Evolutionary conservation across 2,888 invertebrate species (phyloP).

Genomic region (Lasius fuliginosus): DNA sequence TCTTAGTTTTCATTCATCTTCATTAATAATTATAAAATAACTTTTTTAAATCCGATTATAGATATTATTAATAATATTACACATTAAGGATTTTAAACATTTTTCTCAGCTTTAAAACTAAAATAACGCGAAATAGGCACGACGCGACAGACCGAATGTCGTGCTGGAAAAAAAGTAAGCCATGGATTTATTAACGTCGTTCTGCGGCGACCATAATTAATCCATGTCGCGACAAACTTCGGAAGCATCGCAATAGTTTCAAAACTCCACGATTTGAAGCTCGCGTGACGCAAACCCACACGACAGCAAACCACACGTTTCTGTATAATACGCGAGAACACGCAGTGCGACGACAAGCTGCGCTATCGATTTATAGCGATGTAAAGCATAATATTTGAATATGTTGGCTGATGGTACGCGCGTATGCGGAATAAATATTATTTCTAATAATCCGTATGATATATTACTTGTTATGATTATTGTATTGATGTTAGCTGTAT

Average conservation of each 20-base stretch:
- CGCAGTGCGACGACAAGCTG: slow-evolving; percentile 37
- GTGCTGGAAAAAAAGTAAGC: slow-evolving; percentile 18
- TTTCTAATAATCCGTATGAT: slow-evolving; percentile 24
- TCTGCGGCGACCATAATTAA: slow-evolving; percentile 35
- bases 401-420: slow-evolving; percentile 2
- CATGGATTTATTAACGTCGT: slow-evolving; percentile 35
- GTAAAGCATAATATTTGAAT: slow-evolving; percentile 22
- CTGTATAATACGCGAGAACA: slow-evolving; percentile 33
- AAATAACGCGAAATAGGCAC: neutral
- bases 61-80: neutral
- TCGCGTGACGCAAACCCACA: slow-evolving; percentile 31
- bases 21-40: slow-evolving; percentile 42
- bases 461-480: slow-evolving; percentile 19
- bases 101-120: slow-evolving; percentile 6
- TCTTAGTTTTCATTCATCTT: slow-evolving; percentile 10
- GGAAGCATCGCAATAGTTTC: slow-evolving; percentile 41
- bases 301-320: neutral
- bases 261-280: slow-evolving; percentile 28
- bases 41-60: neutral
- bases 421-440: slow-evolving; percentile 2
- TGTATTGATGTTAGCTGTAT: neutral
- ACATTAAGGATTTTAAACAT: slow-evolving; percentile 2
- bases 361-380: slow-evolving; percentile 38
- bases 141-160: neutral
- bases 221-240: slow-evolving; percentile 43